Evolutionary conservation across 2,113 vertebrate species (phyloP).

Genomic region (Forbesichthys papilliferus): DNA sequence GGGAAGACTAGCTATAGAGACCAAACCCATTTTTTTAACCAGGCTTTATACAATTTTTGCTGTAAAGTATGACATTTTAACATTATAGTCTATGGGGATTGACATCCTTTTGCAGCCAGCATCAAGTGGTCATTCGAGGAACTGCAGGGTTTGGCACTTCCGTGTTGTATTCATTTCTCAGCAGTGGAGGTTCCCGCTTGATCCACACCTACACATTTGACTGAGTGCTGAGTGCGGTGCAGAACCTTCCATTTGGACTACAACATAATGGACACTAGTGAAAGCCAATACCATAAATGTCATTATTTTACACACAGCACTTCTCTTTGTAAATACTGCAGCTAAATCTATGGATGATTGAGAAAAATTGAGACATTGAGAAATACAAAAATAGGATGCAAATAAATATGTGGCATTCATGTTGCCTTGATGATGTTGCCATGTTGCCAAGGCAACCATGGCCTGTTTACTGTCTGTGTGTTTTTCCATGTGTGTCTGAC

Average conservation of each 20-base stretch:
- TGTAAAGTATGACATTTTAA: too few species aligned
- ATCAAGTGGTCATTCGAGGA: too few species aligned
- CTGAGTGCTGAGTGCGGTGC: slow-evolving; percentile 8
- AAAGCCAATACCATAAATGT: neutral
- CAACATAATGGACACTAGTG: slow-evolving; percentile 7
- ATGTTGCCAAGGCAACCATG: slow-evolving; percentile 43
- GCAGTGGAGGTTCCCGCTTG: too few species aligned
- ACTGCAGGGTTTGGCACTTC: too few species aligned
- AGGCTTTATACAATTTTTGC: too few species aligned
- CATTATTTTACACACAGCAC: neutral
- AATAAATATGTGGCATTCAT: slow-evolving; percentile 31
- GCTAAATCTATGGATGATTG: neutral
- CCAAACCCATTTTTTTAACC: too few species aligned
- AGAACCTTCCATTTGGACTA: slow-evolving; percentile 12
- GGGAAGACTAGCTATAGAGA: too few species aligned
- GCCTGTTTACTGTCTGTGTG: slow-evolving; percentile 51
- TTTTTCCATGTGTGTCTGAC: slow-evolving; percentile 57
- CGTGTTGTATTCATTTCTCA: too few species aligned
- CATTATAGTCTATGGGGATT: too few species aligned
- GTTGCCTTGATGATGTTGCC: slow-evolving; percentile 1
- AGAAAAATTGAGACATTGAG: neutral
- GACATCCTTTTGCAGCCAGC: too few species aligned
- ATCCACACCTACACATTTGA: slow-evolving; percentile 43
- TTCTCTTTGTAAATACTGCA: neutral
- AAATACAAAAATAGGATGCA: slow-evolving; percentile 24